Evolutionary conservation across 1,140 invertebrate genomes (phyloP), one percentile per base, ranked within the genome.

Genomic region (Mesaphorura yosii): DNA sequence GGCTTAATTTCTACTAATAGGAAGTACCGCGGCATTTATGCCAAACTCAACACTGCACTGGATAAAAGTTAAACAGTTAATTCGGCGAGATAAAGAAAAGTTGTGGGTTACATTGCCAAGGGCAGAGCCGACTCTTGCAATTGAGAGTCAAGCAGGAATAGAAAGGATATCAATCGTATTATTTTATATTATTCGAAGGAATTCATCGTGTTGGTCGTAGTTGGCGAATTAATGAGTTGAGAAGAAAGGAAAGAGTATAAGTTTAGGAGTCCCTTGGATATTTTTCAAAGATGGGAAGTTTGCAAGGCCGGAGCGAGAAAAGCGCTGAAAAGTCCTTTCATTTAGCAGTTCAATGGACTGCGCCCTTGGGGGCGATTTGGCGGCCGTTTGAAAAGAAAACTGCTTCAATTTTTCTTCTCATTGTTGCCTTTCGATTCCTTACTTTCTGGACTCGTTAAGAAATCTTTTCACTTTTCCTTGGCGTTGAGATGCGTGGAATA

Each of bases 171-270:
- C 44, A 52, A 57, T 49, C 25, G 55, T 48, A 56, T 56, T 46
- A 39, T 56, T 56, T 56, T 56, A n/a, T n/a, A 10, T 56, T 55
- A 55, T 55, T 55, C 40, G 54, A 34, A 34, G n/a, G 31, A 10
- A 34, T 10, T 34, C n/a, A 34, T 10, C n/a, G 31, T 10, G 31
- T 34, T n/a, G 44, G 38, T 48, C 51, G 54, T 48, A 60, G 51
- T 57, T 57, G 55, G 55, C 55, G 55, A 61, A 54, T 57, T 57
- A 61, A 61, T 57, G 59, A 61, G 59, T n/a, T n/a, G n/a, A n/a
- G n/a, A n/a, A n/a, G 53, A 48, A 20, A 49, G 58, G 51, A 47
- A 47, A 26, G 29, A 40, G 48, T 19, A 41, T 48, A 60, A 57
- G 51, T 56, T 60, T 57, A 57, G 53, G 50, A 48, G 47, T 57